A percentile compares a stretch with the other conserved stretches of the same genome.
Evolutionary conservation across 2,888 invertebrate genomes (phyloP).

Genomic region (Aphidoletes aphidimyza): DNA sequence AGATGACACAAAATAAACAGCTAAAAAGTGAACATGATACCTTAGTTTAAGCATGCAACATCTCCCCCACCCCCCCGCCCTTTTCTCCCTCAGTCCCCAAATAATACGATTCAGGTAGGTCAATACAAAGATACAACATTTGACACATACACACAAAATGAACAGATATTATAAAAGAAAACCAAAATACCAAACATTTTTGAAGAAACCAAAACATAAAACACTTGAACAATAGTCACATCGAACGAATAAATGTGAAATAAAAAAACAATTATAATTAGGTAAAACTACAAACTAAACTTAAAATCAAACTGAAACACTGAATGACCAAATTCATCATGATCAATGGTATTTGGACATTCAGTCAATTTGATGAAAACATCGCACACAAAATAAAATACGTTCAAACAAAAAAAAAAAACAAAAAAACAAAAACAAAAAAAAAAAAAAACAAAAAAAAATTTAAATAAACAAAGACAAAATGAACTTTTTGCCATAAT

Average conservation of each 20-base stretch:
- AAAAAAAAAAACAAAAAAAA: background rate
- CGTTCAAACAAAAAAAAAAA: background rate
- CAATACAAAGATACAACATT: background rate
- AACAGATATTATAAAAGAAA: background rate
- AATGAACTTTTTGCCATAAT: slow-evolving; percentile 33
- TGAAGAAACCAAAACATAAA: background rate
- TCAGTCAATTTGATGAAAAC: background rate
- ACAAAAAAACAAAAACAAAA: no score
- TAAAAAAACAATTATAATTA: slow-evolving; percentile 17
- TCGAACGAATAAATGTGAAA: slow-evolving; percentile 41
- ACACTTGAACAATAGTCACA: slow-evolving; percentile 29
- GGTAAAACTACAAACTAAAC: background rate
- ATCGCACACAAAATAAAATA: slow-evolving; percentile 11
- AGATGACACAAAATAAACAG: background rate
- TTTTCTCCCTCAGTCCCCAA: no score
- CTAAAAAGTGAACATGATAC: background rate
- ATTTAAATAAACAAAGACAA: background rate
- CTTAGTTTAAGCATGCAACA: slow-evolving; percentile 27
- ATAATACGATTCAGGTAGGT: slow-evolving; percentile 18
- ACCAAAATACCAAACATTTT: background rate
- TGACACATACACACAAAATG: background rate
- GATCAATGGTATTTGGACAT: background rate
- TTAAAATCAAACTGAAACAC: background rate
- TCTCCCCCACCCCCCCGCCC: background rate
- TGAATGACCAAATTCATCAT: background rate